phyloP scores from a whole-genome alignment of 2,797 vertebrate species.

The Dendrocincla fuliginosa region DNA sequence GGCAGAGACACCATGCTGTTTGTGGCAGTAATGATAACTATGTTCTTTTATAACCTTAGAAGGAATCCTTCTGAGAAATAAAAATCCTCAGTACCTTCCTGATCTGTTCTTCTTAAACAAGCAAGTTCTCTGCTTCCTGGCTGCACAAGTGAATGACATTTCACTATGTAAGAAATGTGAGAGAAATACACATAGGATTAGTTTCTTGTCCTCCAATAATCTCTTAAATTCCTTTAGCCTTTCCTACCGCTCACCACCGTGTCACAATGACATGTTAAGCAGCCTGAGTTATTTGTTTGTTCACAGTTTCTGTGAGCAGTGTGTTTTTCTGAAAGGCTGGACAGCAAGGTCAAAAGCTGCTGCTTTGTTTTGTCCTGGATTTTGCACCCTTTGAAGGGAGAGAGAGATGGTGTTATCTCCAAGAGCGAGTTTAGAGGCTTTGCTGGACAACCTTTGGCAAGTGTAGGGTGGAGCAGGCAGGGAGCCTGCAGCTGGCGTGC shows the following conservation, averaged over 20 bases:
- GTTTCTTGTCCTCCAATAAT: conserved; percentile 33
- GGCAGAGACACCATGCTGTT: conserved; percentile 55
- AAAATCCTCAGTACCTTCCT: conserved; percentile 35
- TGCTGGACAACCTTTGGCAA: conserved; percentile 10
- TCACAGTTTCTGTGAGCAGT: background rate
- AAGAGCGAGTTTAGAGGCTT: background rate
- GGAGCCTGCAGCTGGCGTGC: conserved; percentile 8
- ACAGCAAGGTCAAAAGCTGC: conserved; percentile 55
- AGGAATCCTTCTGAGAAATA: conserved; percentile 51
- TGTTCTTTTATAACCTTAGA: conserved; percentile 52
- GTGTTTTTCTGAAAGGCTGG: background rate
- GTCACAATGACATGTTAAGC: conserved; percentile 33
- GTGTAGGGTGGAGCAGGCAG: background rate
- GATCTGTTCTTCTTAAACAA: conserved; percentile 40
- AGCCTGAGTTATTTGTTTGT: conserved; percentile 34
- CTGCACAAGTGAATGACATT: conserved; percentile 32
- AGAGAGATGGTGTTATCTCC: background rate
- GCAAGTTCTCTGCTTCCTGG: conserved; percentile 11
- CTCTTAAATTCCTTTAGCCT: conserved; percentile 46
- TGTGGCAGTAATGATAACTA: conserved; percentile 49
- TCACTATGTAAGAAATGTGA: background rate
- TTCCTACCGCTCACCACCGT: background rate
- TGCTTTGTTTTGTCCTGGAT: conserved; percentile 33
- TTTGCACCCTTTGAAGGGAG: conserved; percentile 23
- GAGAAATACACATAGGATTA: conserved; percentile 27